Conservation (phyloP, 1,140 invertebrate genomes). For the Mactra quadrangularis region DNA sequence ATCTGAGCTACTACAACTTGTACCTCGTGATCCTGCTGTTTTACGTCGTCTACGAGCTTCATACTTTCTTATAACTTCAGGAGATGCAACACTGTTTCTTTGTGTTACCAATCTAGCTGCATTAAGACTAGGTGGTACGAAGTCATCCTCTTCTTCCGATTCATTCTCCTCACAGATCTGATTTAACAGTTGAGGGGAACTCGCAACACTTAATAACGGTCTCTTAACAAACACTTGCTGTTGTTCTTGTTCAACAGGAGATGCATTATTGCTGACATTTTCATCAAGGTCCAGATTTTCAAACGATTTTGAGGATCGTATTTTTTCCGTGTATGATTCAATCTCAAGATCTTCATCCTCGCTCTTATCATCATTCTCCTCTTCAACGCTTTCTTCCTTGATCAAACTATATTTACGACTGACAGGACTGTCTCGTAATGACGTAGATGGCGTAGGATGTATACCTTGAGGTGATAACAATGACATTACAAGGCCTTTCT, state of each 20-base stretch:
- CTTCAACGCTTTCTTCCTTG: conserved; percentile 78
- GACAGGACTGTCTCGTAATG: conserved; percentile 50
- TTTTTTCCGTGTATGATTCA: conserved; percentile 51
- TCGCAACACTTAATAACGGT: conserved; percentile 84
- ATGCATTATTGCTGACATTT: conserved; percentile 65
- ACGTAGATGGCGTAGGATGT: conserved; percentile 70
- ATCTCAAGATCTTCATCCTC: conserved; percentile 72
- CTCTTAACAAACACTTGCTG: conserved; percentile 73
- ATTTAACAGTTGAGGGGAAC: conserved; percentile 88
- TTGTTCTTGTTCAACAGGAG: conserved; percentile 74
- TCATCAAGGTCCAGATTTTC: conserved; percentile 71
- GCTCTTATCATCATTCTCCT: conserved; percentile 67
- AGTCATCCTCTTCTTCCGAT: conserved; percentile 80
- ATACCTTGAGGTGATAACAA: conserved; percentile 87
- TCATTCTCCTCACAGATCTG: conserved; percentile 90
- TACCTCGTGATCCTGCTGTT: conserved; percentile 91
- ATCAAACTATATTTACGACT: conserved; percentile 79
- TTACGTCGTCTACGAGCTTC: conserved; percentile 87
- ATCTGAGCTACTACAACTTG: conserved; percentile 94
- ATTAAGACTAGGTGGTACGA: conserved; percentile 73
- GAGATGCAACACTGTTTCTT: conserved; percentile 77
- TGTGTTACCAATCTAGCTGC: conserved; percentile 64
- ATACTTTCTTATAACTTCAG: conserved; percentile 84
- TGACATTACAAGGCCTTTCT: conserved; percentile 82
- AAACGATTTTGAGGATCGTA: conserved; percentile 75